Percentiles rank a stretch among this genome's conserved stretches.
phyloP scores from a whole-genome alignment of 2,113 vertebrate species.

The Sander vitreus region DNA sequence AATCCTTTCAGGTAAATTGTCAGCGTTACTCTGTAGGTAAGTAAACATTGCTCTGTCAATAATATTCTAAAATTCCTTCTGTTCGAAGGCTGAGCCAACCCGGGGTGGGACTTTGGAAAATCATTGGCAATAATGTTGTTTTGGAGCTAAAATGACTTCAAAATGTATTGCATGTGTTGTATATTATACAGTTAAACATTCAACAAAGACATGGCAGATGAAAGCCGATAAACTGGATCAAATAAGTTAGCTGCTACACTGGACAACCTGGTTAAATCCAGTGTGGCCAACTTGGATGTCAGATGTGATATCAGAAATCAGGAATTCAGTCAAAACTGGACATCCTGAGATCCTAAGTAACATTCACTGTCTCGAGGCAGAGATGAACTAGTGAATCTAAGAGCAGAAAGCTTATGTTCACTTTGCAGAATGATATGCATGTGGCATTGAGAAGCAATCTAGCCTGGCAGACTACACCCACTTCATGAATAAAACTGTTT shows the following conservation, averaged over 20 bases:
- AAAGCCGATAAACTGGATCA: background rate
- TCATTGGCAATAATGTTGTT: background rate
- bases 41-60: background rate
- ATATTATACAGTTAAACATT: background rate
- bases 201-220: background rate
- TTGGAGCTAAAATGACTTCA: background rate
- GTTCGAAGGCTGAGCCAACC: background rate
- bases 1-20: background rate
- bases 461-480: background rate
- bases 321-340: background rate
- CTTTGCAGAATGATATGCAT: background rate
- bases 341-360: background rate
- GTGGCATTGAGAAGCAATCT: background rate
- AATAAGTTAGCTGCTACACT: no score
- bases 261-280: no score
- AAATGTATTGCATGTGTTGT: background rate
- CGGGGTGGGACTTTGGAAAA: background rate
- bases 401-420: background rate
- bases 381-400: background rate
- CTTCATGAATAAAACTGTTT: slow-evolving; percentile 20
- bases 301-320: background rate
- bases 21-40: background rate
- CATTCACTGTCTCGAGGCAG: background rate
- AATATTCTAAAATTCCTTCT: background rate
- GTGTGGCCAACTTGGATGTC: no score